Percentiles rank a stretch among this genome's conserved stretches.
Conservation (phyloP, 2,888 invertebrate genomes). For the Agrenia bidenticulata region DNA sequence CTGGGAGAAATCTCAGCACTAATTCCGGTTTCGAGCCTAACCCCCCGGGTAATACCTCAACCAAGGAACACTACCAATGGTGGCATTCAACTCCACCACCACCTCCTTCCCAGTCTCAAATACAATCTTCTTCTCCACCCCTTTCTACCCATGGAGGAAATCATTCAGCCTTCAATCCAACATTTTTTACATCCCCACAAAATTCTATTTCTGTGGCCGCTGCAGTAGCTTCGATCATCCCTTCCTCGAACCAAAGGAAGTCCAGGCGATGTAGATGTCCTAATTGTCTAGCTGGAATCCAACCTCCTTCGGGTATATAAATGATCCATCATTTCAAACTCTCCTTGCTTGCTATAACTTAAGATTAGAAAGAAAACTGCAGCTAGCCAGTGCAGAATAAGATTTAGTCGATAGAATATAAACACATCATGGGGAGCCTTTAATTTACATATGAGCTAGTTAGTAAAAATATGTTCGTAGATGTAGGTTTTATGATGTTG, state of each 20-base stretch:
- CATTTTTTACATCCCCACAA: constrained; percentile 32
- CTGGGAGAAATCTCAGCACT: constrained; percentile 10
- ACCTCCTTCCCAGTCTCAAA: constrained; percentile 38
- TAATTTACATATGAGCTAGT: no score
- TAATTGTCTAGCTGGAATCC: constrained; percentile 49
- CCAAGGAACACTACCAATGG: constrained; percentile 51
- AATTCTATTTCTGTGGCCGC: constrained; percentile 40
- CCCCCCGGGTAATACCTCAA: constrained; percentile 13
- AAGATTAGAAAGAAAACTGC: no score
- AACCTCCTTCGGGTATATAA: constrained; percentile 43
- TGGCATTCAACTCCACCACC: constrained; percentile 47
- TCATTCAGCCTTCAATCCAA: constrained; percentile 31
- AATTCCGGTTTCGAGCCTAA: not conserved
- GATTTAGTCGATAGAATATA: no score
- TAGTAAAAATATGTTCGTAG: no score
- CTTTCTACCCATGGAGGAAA: constrained; percentile 16
- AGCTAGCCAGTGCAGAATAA: no score
- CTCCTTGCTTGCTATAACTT: no score
- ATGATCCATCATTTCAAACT: no score
- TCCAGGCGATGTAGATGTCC: constrained; percentile 52
- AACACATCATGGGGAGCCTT: no score
- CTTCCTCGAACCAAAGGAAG: constrained; percentile 40
- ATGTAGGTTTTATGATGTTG: no score
- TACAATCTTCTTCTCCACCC: constrained; percentile 38
- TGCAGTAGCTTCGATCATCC: constrained; percentile 37